A percentile compares a stretch with the other conserved stretches of the same genome.
phyloP scores from a whole-genome alignment of 2,888 invertebrate genomes.

The Microdon myrmicae region DNA sequence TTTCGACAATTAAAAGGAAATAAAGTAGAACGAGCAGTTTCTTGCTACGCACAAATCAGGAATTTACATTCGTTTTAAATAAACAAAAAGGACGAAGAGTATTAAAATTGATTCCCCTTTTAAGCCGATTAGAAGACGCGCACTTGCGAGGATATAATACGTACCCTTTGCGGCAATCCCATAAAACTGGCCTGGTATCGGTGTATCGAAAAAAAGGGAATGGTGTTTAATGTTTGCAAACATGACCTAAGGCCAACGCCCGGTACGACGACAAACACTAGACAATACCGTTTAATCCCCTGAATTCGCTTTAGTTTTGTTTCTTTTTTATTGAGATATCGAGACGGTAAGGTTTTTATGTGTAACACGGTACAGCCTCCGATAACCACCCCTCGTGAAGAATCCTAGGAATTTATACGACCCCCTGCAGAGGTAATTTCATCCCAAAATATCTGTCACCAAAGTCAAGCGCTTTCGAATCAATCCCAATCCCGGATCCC shows the following conservation, averaged over 20 bases:
- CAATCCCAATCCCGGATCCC: conserved; percentile 39
- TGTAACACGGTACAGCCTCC: conserved; percentile 22
- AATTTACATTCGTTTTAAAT: conserved; percentile 47
- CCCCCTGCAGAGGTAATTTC: conserved; percentile 50
- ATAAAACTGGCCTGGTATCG: conserved; percentile 1
- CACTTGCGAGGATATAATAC: conserved; percentile 16
- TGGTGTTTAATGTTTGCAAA: conserved; percentile 46
- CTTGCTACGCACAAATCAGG: conserved; percentile 6
- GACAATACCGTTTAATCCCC: conserved; percentile 26
- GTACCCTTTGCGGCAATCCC: too few species aligned
- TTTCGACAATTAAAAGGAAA: conserved; percentile 33
- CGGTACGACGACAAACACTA: conserved; percentile 5
- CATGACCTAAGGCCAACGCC: conserved; percentile 25
- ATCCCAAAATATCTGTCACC: conserved; percentile 38
- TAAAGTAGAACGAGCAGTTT: conserved; percentile 24
- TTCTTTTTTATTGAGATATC: conserved; percentile 39
- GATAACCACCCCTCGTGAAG: conserved; percentile 37
- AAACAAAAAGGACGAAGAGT: too few species aligned
- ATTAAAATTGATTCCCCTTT: conserved; percentile 34
- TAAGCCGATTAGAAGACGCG: conserved; percentile 41
- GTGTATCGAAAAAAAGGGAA: conserved; percentile 5
- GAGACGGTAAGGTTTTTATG: conserved; percentile 21
- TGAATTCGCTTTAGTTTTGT: conserved; percentile 8
- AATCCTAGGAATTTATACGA: conserved; percentile 27
- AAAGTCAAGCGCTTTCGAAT: conserved; percentile 37